A percentile compares a stretch with the other conserved stretches of the same genome.
Evolutionary conservation across 2,888 invertebrate species (phyloP).

Genomic region (Parnassius mnemosyne): DNA sequence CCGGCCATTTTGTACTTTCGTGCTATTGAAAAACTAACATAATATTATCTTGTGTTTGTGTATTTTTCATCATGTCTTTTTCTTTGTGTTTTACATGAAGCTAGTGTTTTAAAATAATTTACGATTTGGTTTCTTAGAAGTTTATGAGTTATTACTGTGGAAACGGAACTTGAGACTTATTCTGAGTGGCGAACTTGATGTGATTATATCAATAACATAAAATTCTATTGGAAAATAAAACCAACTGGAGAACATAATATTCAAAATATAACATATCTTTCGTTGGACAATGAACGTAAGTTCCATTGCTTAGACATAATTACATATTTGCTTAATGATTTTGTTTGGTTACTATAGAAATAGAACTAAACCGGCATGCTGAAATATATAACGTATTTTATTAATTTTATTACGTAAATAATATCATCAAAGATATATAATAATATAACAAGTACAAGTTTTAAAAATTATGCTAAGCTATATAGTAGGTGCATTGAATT

Average conservation of each 20-base stretch:
- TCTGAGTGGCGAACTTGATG: constrained; percentile 11
- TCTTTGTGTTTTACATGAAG: constrained; percentile 1
- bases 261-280: constrained; percentile 1
- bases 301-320: constrained; percentile 13
- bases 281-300: constrained; percentile 37
- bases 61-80: not conserved
- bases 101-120: not conserved
- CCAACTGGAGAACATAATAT: not conserved
- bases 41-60: not conserved
- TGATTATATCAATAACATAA: constrained; percentile 28
- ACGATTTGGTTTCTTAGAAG: not conserved
- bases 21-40: constrained; percentile 36
- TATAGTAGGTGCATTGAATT: too few relatives aligned
- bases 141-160: not conserved
- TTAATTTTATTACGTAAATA: too few relatives aligned
- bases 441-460: too few relatives aligned
- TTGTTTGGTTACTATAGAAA: not conserved
- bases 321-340: not conserved
- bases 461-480: too few relatives aligned
- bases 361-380: constrained; percentile 1
- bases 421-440: too few relatives aligned
- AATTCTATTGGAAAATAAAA: constrained; percentile 15
- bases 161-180: constrained; percentile 16
- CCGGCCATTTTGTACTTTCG: constrained; percentile 72
- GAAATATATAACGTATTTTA: not conserved